These are phyloP conservation scores for Gobius niger DNA, from an alignment of 2,113 vertebrate genomes.

Conservation along the genomic window DNA sequence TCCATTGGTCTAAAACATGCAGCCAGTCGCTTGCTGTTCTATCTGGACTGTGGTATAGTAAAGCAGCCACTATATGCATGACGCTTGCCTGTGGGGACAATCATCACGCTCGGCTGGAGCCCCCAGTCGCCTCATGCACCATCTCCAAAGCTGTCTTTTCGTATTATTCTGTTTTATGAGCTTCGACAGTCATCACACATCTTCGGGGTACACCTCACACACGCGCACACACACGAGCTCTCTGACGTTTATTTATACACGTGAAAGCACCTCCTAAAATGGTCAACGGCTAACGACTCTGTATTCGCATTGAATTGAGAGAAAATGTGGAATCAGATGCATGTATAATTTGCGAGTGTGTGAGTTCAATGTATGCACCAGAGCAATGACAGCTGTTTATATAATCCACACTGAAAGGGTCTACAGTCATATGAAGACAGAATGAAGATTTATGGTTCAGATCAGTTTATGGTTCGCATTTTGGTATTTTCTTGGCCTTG, in stretches of 20 bases:
- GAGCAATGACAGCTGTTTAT: background rate
- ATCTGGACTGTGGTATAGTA: background rate
- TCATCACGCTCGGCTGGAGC: slow-evolving; percentile 58
- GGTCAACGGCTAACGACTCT: background rate
- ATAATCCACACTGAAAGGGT: background rate
- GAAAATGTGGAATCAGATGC: background rate
- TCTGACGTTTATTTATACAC: slow-evolving; percentile 6
- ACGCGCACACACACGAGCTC: slow-evolving; percentile 10
- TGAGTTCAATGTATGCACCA: background rate
- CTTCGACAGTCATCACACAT: slow-evolving; percentile 38
- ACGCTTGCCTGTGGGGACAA: slow-evolving; percentile 46
- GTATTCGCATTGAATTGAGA: background rate
- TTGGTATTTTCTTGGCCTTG: no score
- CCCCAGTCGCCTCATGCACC: slow-evolving; percentile 41
- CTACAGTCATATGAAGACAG: no score
- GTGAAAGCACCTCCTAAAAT: background rate
- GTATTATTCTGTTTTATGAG: slow-evolving; percentile 47
- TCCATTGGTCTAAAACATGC: background rate
- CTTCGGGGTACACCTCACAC: slow-evolving; percentile 23
- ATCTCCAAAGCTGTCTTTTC: slow-evolving; percentile 54
- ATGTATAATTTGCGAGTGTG: background rate
- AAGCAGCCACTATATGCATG: slow-evolving; percentile 10
- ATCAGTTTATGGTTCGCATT: no score
- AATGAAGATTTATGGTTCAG: no score
- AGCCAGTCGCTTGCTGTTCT: background rate